Evolutionary conservation across 1,140 invertebrate species (phyloP).

Genomic region (Coenobita brevimanus): DNA sequence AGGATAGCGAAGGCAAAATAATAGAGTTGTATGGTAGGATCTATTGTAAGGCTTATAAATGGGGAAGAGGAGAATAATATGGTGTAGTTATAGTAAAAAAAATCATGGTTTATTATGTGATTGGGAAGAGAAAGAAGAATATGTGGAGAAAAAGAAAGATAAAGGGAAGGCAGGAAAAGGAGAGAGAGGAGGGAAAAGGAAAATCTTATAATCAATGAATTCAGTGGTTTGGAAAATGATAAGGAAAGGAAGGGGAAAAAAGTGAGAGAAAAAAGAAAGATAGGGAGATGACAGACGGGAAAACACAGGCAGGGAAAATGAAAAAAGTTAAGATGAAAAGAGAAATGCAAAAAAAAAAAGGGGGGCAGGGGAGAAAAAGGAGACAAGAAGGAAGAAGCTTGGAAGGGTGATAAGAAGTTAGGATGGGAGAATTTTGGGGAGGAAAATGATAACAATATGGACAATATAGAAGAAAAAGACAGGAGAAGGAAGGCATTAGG

Average conservation of each 20-base stretch:
- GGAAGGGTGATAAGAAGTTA: too few species aligned
- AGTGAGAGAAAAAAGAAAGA: not conserved
- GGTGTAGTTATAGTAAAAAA: not conserved
- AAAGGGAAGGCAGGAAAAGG: not conserved
- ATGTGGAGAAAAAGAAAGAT: not conserved
- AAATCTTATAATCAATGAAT: too few species aligned
- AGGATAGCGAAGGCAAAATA: not conserved
- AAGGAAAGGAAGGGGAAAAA: not conserved
- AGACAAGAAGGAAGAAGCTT: too few species aligned
- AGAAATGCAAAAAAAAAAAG: conserved; percentile 48
- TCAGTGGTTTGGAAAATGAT: too few species aligned
- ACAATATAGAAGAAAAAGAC: too few species aligned
- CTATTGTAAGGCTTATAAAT: not conserved
- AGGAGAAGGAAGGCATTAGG: too few species aligned
- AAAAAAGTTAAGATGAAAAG: not conserved
- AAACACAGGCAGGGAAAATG: not conserved
- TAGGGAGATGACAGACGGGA: not conserved
- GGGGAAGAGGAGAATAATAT: not conserved
- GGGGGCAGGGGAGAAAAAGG: not conserved
- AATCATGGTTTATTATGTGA: too few species aligned
- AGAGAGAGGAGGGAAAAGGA: not conserved
- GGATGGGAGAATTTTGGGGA: too few species aligned
- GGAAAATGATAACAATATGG: too few species aligned
- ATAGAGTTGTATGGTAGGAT: not conserved
- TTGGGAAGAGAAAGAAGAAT: not conserved